Conservation (phyloP, 1,140 invertebrate genomes). For the Ips typographus region DNA sequence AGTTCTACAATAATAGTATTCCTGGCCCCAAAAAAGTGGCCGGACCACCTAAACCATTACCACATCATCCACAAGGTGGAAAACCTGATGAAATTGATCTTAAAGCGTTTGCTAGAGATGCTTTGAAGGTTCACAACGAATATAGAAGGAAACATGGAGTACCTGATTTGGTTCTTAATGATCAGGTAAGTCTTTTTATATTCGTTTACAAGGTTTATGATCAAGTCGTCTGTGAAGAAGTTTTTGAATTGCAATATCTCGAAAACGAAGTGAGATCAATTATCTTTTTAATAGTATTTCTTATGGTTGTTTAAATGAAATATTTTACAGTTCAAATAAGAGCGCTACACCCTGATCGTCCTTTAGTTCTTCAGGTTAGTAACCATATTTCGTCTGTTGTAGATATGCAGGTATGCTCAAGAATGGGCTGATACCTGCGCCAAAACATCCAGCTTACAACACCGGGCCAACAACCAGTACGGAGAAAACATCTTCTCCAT, state of each 20-base stretch:
- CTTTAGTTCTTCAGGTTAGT: background rate
- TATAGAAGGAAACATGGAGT: constrained; percentile 74
- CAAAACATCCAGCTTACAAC: constrained; percentile 65
- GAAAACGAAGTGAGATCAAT: no score
- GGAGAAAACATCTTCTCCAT: constrained; percentile 65
- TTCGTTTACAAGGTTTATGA: no score
- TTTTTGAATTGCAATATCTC: no score
- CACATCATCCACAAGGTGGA: background rate
- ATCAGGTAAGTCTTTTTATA: constrained; percentile 57
- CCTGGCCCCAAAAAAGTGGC: background rate
- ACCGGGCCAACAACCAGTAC: constrained; percentile 56
- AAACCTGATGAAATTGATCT: constrained; percentile 25
- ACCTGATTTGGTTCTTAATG: constrained; percentile 61
- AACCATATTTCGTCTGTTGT: constrained; percentile 32
- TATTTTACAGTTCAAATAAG: no score
- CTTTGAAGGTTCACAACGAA: constrained; percentile 75
- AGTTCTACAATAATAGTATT: constrained; percentile 16
- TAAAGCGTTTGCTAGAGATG: constrained; percentile 59
- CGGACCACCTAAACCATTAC: background rate
- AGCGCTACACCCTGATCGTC: no score
- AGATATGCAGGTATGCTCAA: constrained; percentile 59
- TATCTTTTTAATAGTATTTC: no score
- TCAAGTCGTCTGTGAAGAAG: no score
- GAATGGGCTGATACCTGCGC: constrained; percentile 79
- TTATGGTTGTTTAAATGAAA: no score